phyloP scores from a whole-genome alignment of 2,797 vertebrate genomes.

The Alectoris magna region DNA sequence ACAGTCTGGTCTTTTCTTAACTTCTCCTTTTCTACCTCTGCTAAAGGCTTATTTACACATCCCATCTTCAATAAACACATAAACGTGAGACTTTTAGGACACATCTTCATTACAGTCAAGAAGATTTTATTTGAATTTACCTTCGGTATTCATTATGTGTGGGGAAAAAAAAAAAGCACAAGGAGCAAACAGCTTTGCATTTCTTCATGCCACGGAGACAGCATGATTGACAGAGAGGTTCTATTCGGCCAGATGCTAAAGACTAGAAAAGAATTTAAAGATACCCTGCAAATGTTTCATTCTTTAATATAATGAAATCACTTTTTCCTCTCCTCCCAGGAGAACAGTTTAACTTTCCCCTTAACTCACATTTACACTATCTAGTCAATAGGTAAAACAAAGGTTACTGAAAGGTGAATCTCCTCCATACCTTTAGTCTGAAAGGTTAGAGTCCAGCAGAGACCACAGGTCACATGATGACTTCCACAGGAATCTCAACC shows the following conservation, averaged over 20 bases:
- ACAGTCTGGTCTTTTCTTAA: background rate
- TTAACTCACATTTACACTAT: background rate
- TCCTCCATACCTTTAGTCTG: background rate
- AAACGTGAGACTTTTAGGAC: background rate
- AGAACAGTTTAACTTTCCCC: background rate
- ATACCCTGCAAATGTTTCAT: background rate
- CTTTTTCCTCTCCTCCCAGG: background rate
- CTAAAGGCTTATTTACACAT: background rate
- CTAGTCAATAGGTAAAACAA: background rate
- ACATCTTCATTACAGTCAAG: background rate
- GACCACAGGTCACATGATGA: background rate
- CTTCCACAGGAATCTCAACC: background rate
- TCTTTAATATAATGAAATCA: background rate
- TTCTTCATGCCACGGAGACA: background rate
- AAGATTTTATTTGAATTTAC: slow-evolving; percentile 1
- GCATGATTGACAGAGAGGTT: background rate
- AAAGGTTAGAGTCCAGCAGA: background rate
- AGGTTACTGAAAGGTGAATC: background rate
- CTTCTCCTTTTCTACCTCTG: background rate
- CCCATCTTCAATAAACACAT: background rate
- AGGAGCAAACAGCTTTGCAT: background rate
- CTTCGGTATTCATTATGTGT: background rate
- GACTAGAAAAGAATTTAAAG: background rate
- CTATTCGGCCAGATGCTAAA: background rate
- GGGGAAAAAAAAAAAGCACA: background rate